A percentile compares a stretch with the other conserved stretches of the same genome.
phyloP scores from a whole-genome alignment of 2,888 invertebrate genomes.

The Nebria brevicollis region DNA sequence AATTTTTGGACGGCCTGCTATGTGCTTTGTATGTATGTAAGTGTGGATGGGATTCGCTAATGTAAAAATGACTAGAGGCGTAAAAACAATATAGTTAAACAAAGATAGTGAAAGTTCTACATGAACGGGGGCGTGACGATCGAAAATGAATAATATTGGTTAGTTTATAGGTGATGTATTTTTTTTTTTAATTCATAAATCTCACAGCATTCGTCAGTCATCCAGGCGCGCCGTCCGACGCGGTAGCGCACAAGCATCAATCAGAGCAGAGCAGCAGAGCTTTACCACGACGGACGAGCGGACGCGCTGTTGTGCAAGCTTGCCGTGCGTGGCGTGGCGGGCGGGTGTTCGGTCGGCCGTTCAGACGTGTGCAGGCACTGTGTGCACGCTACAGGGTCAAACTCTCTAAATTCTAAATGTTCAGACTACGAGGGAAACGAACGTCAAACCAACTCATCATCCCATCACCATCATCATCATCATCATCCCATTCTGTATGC shows the following conservation, averaged over 20 bases:
- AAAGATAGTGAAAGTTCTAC: slow-evolving; percentile 44
- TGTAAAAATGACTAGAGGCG: neutral
- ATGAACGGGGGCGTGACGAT: slow-evolving; percentile 3
- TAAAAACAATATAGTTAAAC: neutral
- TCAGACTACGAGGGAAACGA: slow-evolving; percentile 41
- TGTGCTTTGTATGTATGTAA: neutral
- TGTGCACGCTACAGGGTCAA: slow-evolving; percentile 50
- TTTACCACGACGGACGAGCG: slow-evolving; percentile 29
- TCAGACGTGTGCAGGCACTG: slow-evolving; percentile 50
- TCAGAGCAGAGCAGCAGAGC: too few relatives aligned
- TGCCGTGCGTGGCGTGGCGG: slow-evolving; percentile 48
- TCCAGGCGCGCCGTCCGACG: slow-evolving; percentile 30
- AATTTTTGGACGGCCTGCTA: neutral
- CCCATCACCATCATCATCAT: slow-evolving; percentile 52
- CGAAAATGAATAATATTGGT: slow-evolving; percentile 11
- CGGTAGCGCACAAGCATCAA: slow-evolving; percentile 3
- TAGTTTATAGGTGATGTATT: slow-evolving; percentile 38
- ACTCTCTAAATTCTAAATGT: slow-evolving; percentile 41
- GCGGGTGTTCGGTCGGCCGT: slow-evolving; percentile 37
- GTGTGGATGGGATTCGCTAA: neutral
- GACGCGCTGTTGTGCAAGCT: slow-evolving; percentile 48
- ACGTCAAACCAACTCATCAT: slow-evolving; percentile 46
- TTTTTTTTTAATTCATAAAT: slow-evolving; percentile 24
- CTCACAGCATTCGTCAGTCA: slow-evolving; percentile 47
- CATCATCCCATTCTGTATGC: slow-evolving; percentile 60